Base-by-base conservation (phyloP, 2,888 invertebrate genomes). In the Myopa testacea region DNA sequence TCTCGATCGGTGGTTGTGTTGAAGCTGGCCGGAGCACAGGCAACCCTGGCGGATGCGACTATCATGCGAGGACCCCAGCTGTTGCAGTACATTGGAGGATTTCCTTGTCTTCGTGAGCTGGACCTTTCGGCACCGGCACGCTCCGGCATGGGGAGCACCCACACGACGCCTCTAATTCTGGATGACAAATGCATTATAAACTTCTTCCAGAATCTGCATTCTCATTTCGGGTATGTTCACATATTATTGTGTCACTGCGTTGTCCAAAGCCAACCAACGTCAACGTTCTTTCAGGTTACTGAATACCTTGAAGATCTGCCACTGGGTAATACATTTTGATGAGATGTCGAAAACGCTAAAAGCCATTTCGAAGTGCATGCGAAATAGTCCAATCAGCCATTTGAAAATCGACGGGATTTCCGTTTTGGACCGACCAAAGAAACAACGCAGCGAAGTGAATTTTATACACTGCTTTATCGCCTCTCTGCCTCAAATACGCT, bases 1-100 rank as follows among this genome's bases (percentile, higher is more conserved):
- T 90, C 90, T 78, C 87, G 90, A 34, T 89, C 90, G 71, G 88
- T 91, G 79, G 90, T 90, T 37, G 91, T 91, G 81, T 87, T 91
- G 52, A 88, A 91, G 78, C 85, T 91, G 79, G 89, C 90, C 37
- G 90, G 91, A 77, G 90, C 90, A 78, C 90, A 91, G 88, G 90
- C 90, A 74, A 88, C 89, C 40, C 87, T 91, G 78, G 89, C 90
- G 81, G 91, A 91, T 83, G 85, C 90, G 67, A 84, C 89, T 71
- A 89, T 90, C 12, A 84, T 91, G 7, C 88, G 90, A 7, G 91
- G 91, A 1, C 90, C 91, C 2, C 89, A 90, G 69, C 83, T 91
- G 12, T 83, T 91, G 34, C 90, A 90, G 10, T 91, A 90, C 83
- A 86, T 91, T 58, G 87, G 89, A 3, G 90, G 90, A 12, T 91